Evolutionary conservation across 1,140 invertebrate species (phyloP), one percentile per base, ranked within the genome.

Genomic region (Drosophila murphyi): DNA sequence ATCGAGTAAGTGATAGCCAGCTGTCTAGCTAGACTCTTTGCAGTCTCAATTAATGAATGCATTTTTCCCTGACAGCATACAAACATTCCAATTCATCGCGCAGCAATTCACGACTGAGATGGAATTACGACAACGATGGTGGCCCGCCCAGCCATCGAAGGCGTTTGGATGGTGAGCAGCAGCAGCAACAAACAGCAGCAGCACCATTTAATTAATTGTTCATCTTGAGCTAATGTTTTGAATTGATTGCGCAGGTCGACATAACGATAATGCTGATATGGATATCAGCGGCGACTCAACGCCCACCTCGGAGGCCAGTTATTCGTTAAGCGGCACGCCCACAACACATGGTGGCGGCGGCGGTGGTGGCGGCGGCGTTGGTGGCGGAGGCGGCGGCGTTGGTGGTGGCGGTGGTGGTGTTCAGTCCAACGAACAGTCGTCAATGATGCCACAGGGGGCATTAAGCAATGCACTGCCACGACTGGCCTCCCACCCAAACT

Each of bases 281-380:
- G 96, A 97, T 80, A 97, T 97, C 60, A 97, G 96, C 64, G 96
- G 96, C 71, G 96, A 96, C 86, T 96, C 96, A 75, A 97, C 96
- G 68, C 96, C 96, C 39, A 96, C 96, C 45, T 96, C 96, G 8
- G 96, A 96, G 93, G 94, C 95, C 61, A 94, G 92, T 37, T 94
- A 94, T 65, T 85, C 93, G 59, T 61, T 91, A 34, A 90, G 86
- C 78, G 92, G 91, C 56, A 89, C 92, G 72, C 80, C 87, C 73
- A 92, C 82, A 62, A 70, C 92, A 51, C 86, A 90, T 37, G 72
- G 79, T 32, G 79, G 82, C 37, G 57, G 65, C 35, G 70, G 76
- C 12, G 55, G 0, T 37, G 72, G 79, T 32, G 79, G 82, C 37
- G 57, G 65, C 35, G 70, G 76, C 12, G 55, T 0, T 0, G 12